Evolutionary conservation across 1,140 invertebrate species (phyloP), one percentile per base, ranked within the genome.

Genomic region (Bicyclus anynana): DNA sequence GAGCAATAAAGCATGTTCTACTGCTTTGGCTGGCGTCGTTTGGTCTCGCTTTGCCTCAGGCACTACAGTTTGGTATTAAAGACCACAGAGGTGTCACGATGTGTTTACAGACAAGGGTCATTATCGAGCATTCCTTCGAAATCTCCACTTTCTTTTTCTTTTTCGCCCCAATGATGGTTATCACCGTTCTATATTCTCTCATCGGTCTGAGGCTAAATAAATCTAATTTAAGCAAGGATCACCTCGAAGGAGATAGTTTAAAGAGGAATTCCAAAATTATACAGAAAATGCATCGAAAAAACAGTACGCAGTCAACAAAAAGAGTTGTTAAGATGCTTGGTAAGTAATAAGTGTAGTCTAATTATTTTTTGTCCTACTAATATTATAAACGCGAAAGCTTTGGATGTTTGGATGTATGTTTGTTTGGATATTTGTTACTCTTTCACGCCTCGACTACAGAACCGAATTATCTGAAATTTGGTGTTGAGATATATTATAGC

Each of bases 111-210:
- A 92, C 92, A 46, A 89, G 90, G 72, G 89, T 91, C 1, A 90
- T 95, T 12, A 83, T 94, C 12, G 87, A 91, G 16, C 93, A 95
- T 77, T 92, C 94, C 0, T 97, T 97, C 71, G 94, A 95, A 69
- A 91, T 97, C 53, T 96, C 95, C 0, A 95, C 95, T 0, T 91
- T 96, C 62, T 75, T 97, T 16, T 96, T 97, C 81, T 97, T 97
- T 77, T 91, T 96, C 5, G 89, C 93, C 2, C 96, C 96, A 0
- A 96, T 97, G 95, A 92, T 94, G 12, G 84, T 97, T 26, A 97
- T 97, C 67, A 95, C 93, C 4, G 93, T 94, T 2, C 90, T 97
- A 1, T 97, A 98, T 78, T 90, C 94, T n/a, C 84, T 96, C 50
- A 97, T 97, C 69, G 96, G 94, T 5, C 73, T 95, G 12, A 92